These are phyloP conservation scores for Melanaphis sacchari DNA, from an alignment of 1,140 invertebrate genomes.

Conservation along the genomic window DNA sequence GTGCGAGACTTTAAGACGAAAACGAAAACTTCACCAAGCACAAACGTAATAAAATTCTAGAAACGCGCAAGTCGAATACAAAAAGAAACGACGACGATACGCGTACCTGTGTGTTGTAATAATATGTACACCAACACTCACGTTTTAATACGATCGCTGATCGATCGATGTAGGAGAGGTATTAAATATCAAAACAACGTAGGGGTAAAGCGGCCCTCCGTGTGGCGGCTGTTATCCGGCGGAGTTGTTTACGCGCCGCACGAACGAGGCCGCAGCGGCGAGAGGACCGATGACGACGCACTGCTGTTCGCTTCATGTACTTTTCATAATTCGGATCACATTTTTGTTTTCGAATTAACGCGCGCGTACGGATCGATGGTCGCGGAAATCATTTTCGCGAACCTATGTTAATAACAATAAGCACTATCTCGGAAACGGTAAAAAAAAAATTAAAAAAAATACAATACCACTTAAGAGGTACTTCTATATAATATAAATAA, in stretches of 20 bases:
- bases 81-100: neutral
- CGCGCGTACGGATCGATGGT: conserved; percentile 33
- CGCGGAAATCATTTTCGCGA: neutral
- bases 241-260: conserved; percentile 51
- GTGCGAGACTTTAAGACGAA: neutral
- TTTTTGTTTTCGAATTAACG: conserved; percentile 16
- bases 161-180: conserved; percentile 40
- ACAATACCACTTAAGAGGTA: neutral
- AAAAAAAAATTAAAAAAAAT: neutral
- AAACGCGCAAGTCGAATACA: neutral
- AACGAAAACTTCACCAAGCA: neutral
- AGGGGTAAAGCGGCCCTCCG: conserved; percentile 16
- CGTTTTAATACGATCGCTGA: conserved; percentile 32
- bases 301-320: neutral
- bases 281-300: conserved; percentile 39
- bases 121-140: conserved; percentile 24
- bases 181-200: conserved; percentile 23
- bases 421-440: neutral
- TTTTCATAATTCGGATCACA: neutral
- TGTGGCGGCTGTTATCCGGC: neutral
- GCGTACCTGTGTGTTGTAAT: neutral
- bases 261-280: neutral
- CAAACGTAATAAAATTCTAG: neutral
- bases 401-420: neutral
- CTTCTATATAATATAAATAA: neutral